Evolutionary conservation across 2,888 invertebrate species (phyloP).

Genomic region (Teleogryllus oceanicus): DNA sequence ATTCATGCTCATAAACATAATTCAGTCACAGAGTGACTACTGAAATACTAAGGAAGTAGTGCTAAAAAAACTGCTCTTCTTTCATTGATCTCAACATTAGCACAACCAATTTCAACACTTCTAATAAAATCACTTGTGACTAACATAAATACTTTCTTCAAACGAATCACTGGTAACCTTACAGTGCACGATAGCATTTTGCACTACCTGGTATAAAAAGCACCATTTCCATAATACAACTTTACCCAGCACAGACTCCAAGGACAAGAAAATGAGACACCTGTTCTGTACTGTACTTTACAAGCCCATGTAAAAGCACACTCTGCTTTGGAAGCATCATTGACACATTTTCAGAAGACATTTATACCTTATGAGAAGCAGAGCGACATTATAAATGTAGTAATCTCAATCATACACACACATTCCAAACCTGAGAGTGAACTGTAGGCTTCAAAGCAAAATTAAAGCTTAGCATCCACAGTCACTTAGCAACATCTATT

Average conservation of each 20-base stretch:
- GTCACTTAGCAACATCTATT: too few species aligned
- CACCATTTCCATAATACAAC: not conserved
- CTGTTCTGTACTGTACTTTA: too few species aligned
- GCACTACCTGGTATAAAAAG: not conserved
- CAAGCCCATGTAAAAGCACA: too few species aligned
- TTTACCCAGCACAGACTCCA: not conserved
- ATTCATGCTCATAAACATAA: not conserved
- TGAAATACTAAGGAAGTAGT: not conserved
- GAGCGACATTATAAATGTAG: not conserved
- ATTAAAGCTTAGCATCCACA: too few species aligned
- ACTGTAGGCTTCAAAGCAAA: too few species aligned
- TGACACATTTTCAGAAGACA: not conserved
- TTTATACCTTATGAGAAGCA: not conserved
- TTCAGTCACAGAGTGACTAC: not conserved
- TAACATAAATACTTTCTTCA: not conserved
- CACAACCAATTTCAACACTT: not conserved
- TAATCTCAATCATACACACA: not conserved
- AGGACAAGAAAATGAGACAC: too few species aligned
- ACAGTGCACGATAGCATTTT: not conserved
- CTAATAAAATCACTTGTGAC: not conserved
- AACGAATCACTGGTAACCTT: not conserved
- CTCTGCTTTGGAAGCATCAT: not conserved
- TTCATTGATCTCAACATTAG: not conserved
- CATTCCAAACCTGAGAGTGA: too few species aligned
- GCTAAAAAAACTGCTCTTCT: not conserved